Evolutionary conservation across 2,113 vertebrate species (phyloP), one percentile per base, ranked within the genome.

Genomic region (Xiphias gladius): DNA sequence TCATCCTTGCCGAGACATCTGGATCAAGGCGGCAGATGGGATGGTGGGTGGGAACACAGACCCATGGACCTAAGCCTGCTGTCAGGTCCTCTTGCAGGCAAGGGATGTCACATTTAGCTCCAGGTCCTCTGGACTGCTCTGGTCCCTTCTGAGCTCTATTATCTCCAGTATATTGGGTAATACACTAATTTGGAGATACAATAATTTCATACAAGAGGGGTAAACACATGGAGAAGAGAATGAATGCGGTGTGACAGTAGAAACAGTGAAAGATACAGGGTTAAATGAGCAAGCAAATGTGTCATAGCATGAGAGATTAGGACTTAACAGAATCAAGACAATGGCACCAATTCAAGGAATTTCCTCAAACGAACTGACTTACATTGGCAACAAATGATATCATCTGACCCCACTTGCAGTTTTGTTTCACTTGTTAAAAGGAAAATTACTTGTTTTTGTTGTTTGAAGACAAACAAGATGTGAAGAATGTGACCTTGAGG

Each of bases 1-100:
- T 93, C 90, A 88, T 90, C 65, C 69, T 85, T 85, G 73, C 88
- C 66, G 68, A 89, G 50, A 85, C 88, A 92, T 91, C 91, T 92
- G 91, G 90, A 91, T 92, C 61, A 78, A 76, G 82, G 84, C 68
- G 28, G 81, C 54, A 76, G 85, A 87, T 84, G 86, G 63, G 82
- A 79, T 43, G 69, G 71, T 54, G 75, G 84, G 57, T 72, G 79
- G 76, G 80, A 85, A 91, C 86, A 78, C 52, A 78, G 86, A 76
- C 50, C 82, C 85, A 43, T 79, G 81, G 86, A 75, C 79, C 72
- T 14, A 48, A 70, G 69, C 68, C 67, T 46, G 64, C 70, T 86
- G 86, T 84, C 72, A 82, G 80, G 72, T 87, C 85, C 73, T 87
- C 67, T 75, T 32, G 54, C 61, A 84, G 71, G 50, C 52, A 20